Base-by-base conservation (phyloP, 2,888 invertebrate genomes). In the Cerceris ruficornis region DNA sequence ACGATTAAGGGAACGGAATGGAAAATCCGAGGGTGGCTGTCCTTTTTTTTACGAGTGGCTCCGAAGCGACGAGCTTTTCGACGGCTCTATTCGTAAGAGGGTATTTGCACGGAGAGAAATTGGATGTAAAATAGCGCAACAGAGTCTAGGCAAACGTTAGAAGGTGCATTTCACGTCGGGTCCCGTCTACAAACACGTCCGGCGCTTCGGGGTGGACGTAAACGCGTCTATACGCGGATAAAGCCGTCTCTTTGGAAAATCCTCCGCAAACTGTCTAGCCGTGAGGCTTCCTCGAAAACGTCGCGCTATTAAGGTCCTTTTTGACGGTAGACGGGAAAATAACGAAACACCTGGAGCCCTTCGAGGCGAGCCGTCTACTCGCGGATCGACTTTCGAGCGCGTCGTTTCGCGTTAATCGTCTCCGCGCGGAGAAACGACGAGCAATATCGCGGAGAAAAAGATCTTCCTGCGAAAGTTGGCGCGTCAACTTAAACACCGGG, bases 41-140 rank as follows among this genome's bases (percentile, higher is more conserved):
- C 28, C 4, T 28, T 28, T 28, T 28, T 28, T 28, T 28, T 28
- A 15, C 14, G 46, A 17, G 14, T 17, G n/a, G 46, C 28, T 14
- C 60, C 14, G 5, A 14, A 7, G 9, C 46, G 13, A 28, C 14
- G 42, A 64, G 54, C n/a, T 42, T 15, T 57, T 28, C 57, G 42
- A 8, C 15, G 57, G 41, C 46, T n/a, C 7, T 8, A 41, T 64
- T 50, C 49, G 60, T 28, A 28, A 14, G 28, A 57, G 59, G 60
- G 62, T 80, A 85, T 85, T 81, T 80, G 80, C 81, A 71, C 84
- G 80, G 67, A 76, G 64, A 68, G 83, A 85, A 82, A 82, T 85
- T 80, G 80, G 75, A 80, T 77, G 77, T 68, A 61, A 82, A 84
- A 80, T 68, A 72, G 74, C 81, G 57, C 84, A 69, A 72, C 71